Percentiles rank a stretch among this genome's conserved stretches.
Evolutionary conservation across 2,888 invertebrate species (phyloP).

Genomic region (Cryptocephalus moraei): DNA sequence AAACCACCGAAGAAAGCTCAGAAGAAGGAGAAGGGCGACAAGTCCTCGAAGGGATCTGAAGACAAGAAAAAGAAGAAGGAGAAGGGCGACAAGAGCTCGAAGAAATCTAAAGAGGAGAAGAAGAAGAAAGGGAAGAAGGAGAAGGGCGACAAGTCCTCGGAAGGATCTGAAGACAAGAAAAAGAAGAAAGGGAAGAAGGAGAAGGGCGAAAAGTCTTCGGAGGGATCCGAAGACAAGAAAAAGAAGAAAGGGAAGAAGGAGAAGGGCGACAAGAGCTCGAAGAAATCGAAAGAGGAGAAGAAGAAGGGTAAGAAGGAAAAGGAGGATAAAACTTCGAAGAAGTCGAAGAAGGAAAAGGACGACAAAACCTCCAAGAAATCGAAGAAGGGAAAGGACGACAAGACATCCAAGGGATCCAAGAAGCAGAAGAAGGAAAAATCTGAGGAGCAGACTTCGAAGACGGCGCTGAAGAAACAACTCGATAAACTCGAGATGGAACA

Average conservation of each 20-base stretch:
- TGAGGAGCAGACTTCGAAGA: background rate
- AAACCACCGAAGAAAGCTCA: constrained; percentile 22
- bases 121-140: constrained; percentile 8
- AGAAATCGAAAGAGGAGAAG: constrained; percentile 16
- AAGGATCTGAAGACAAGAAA: constrained; percentile 12
- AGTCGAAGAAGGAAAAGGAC: constrained; percentile 1
- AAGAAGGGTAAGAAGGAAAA: constrained; percentile 4
- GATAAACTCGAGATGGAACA: constrained; percentile 23
- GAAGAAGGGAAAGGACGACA: constrained; percentile 17
- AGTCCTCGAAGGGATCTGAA: constrained; percentile 13
- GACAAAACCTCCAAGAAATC: constrained; percentile 1
- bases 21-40: constrained; percentile 14
- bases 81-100: constrained; percentile 2
- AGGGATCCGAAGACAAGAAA: constrained; percentile 18
- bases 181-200: constrained; percentile 5
- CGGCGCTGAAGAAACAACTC: background rate
- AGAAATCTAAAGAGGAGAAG: constrained; percentile 16
- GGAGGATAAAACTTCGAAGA: background rate
- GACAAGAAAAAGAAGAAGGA: constrained; percentile 10
- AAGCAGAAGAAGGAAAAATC: background rate
- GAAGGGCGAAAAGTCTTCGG: background rate
- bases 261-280: constrained; percentile 2
- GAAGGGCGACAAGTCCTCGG: constrained; percentile 17
- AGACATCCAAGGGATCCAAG: constrained; percentile 10
- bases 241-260: constrained; percentile 5